Evolutionary conservation across 1,140 invertebrate genomes (phyloP), one percentile per base, ranked within the genome.

Genomic region (Drosophila oshimai): DNA sequence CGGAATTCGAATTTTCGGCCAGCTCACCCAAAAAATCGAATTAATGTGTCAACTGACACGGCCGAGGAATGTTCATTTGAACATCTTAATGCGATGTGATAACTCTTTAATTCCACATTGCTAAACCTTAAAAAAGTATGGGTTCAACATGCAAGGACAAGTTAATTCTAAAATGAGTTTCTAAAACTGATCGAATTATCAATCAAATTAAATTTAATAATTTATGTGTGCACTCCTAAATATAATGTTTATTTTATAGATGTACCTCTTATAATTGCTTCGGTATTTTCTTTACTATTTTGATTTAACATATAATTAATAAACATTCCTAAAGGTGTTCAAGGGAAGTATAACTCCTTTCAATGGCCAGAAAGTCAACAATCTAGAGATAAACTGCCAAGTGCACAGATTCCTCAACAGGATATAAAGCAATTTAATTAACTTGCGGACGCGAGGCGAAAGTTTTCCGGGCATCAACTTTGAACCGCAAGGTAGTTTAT

Each of bases 401-500:
- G 33, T 57, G 51, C 39, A 51, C 44, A 50, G 54, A 57, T 57
- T 57, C 61, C 62, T 33, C 37, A 41, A 50, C 67, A 39, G 57
- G 67, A 58, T 75, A 83, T 80, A 73, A 87, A 88, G 83, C 64
- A 87, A 76, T 87, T 87, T 87, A 87, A 87, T 87, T 87, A 87
- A 87, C 81, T 81, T 83, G 83, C 77, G 78, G 81, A 87, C 75
- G 80, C 71, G 60, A 36, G 77, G 54, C 60, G 45, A 74, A 74
- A 80, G 77, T 64, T 86, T 87, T 88, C 64, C 62, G 65, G 68
- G 54, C 83, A 80, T 87, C 81, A 87, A 87, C 81, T 87, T 87
- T 87, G 81, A 87, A 87, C 83, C 81, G 58, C 81, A 87, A 81
- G 72, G 83, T 81, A 87, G 83, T 87, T 87, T 87, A 76, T 87